phyloP scores from a whole-genome alignment of 2,888 invertebrate genomes.

The Achlya flavicornis region DNA sequence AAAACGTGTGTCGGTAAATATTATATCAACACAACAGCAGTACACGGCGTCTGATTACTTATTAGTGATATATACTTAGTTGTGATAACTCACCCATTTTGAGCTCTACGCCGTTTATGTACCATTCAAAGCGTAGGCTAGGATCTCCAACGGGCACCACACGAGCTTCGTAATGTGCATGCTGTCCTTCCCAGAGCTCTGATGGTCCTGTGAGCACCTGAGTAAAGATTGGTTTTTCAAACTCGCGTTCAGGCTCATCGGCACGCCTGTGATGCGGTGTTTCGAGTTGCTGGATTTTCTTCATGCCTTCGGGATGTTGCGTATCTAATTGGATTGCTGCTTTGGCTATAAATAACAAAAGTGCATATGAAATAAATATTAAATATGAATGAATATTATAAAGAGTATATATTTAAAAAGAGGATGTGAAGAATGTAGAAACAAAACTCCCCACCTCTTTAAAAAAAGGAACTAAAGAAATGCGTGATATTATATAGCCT shows the following conservation, averaged over 20 bases:
- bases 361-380: not conserved
- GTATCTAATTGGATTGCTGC: slow-evolving; percentile 94
- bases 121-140: slow-evolving; percentile 97
- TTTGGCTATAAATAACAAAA: slow-evolving; percentile 83
- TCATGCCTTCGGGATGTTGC: slow-evolving; percentile 97
- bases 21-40: too few species aligned
- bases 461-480: too few species aligned
- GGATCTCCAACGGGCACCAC: slow-evolving; percentile 98
- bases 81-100: slow-evolving; percentile 88
- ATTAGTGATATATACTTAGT: not conserved
- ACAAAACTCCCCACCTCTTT: not conserved
- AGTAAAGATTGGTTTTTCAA: slow-evolving; percentile 96
- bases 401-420: too few species aligned
- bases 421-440: not conserved
- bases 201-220: slow-evolving; percentile 94
- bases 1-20: too few species aligned
- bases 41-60: too few species aligned
- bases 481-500: too few species aligned
- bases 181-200: slow-evolving; percentile 95
- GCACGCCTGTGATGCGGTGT: slow-evolving; percentile 87
- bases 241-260: slow-evolving; percentile 91
- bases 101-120: slow-evolving; percentile 95
- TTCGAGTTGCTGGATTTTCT: slow-evolving; percentile 94
- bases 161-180: slow-evolving; percentile 95
- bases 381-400: not conserved